Percentiles rank a stretch among this genome's conserved stretches.
Evolutionary conservation across 2,113 vertebrate species (phyloP).

Genomic region (Microcebus tavaratra): DNA sequence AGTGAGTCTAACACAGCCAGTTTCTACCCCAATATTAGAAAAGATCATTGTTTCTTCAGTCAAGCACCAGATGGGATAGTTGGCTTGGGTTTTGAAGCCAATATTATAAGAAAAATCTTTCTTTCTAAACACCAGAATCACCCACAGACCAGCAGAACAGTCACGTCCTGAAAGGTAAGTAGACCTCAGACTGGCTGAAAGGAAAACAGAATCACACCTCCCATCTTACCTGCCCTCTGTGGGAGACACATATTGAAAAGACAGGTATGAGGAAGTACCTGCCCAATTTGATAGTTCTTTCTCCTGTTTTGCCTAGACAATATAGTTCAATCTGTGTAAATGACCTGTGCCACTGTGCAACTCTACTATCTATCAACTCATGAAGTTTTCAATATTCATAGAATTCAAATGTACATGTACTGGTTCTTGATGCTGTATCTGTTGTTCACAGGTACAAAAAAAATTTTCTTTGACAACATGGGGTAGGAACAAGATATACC

Average conservation of each 20-base stretch:
- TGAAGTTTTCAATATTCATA: too few relatives aligned
- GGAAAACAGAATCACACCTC: neutral
- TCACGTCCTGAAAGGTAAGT: fast-evolving
- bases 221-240: too few relatives aligned
- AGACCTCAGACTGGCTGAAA: neutral
- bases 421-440: neutral
- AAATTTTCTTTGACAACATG: fast-evolving
- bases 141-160: neutral
- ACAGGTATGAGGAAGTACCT: neutral
- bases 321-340: too few relatives aligned
- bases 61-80: neutral
- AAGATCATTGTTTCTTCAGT: neutral
- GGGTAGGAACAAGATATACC: neutral
- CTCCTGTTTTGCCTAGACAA: neutral
- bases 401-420: fast-evolving
- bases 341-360: neutral
- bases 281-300: fast-evolving
- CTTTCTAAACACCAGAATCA: neutral
- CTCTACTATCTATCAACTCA: neutral
- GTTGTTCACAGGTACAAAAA: neutral
- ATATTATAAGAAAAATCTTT: neutral
- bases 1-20: neutral
- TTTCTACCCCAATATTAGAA: neutral
- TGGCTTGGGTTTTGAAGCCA: too few relatives aligned
- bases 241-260: too few relatives aligned